Base-by-base conservation (phyloP, 2,888 invertebrate genomes). In the Elmis aenea region DNA sequence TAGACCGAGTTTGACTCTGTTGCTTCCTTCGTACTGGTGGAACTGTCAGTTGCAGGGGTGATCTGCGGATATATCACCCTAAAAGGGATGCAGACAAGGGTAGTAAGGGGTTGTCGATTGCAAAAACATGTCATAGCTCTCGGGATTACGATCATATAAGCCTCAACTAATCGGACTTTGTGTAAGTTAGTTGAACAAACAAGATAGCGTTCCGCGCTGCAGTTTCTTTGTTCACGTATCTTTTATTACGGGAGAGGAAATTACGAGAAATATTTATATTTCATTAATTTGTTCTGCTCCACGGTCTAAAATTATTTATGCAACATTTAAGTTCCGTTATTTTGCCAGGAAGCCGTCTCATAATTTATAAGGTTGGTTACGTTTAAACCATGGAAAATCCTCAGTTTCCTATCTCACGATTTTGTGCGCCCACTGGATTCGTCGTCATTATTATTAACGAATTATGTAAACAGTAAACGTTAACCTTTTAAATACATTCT, bases 261-360 rank as follows among this genome's bases (percentile, higher is more conserved):
- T 41, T 51, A 48, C 51, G 48, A 50, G 50, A 51, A 50, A 54
- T 58, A 56, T 58, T 58, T 58, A 55, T 58, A 55, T 58, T 57
- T 54, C 58, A 57, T 58, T 58, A 58, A 57, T 58, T 58, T 52
- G 52, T 54, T 55, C 55, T 47, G 54, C 51, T 51, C 38, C 31
- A 40, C 45, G 41, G 47, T 46, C 39, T 23, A 42, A 44, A 52
- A 57, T 58, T 58, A 57, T 55, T 52, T 51, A 58, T 59, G 57
- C 59, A 57, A 58, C 59, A 58, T 59, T 59, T 58, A 57, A 60
- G 61, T 59, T 58, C 54, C 56, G 58, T 52, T 59, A 57, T 58
- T 55, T 54, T 52, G 57, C 51, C 54, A 52, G 57, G 53, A 58
- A 58, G 56, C 52, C 47, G 48, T 46, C 51, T 46, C 50, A 48